These are phyloP conservation scores for Aphrophora alni DNA, from an alignment of 2,888 invertebrate genomes.

Conservation along the genomic window DNA sequence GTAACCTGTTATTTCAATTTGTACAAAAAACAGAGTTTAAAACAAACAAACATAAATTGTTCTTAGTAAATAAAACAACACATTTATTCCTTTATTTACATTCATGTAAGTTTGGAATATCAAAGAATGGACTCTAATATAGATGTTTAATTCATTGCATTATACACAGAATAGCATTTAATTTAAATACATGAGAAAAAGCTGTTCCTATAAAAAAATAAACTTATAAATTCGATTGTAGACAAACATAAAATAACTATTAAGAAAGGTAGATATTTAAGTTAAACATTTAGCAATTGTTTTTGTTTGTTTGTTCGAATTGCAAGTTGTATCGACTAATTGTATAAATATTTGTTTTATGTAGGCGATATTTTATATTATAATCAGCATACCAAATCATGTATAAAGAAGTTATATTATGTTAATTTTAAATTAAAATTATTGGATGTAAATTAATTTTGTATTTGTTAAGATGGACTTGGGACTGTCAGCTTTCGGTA, in stretches of 20 bases:
- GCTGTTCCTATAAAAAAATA: background rate
- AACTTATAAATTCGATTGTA: background rate
- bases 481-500: constrained; percentile 34
- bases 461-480: constrained; percentile 37
- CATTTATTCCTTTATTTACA: background rate
- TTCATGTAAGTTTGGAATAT: background rate
- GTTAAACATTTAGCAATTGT: background rate
- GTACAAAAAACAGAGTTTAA: background rate
- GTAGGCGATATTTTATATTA: background rate
- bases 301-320: background rate
- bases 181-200: background rate
- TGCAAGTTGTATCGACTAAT: background rate
- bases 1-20: background rate
- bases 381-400: background rate
- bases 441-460: background rate
- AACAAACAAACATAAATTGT: background rate
- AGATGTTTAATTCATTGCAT: background rate
- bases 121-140: background rate
- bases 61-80: background rate
- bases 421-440: background rate
- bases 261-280: background rate
- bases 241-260: background rate
- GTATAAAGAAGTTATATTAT: constrained; percentile 2
- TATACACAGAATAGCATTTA: background rate
- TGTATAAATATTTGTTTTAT: constrained; percentile 12